Base-by-base conservation (phyloP, 2,888 invertebrate species). In the Entomobrya proxima region DNA sequence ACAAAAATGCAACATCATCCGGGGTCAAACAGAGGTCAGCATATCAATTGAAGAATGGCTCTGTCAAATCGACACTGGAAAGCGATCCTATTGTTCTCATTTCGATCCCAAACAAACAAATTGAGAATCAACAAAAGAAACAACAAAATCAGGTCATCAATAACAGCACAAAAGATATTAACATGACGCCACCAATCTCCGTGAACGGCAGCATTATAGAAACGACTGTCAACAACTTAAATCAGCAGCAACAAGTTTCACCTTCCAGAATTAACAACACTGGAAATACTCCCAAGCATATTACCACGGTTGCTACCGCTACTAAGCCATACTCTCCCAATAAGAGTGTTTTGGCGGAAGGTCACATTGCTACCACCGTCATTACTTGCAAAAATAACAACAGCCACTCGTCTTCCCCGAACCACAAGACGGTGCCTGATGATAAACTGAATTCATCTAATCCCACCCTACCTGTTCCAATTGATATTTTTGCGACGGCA, bases 21-120 rank as follows among this genome's bases (percentile, higher is more conserved):
- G 64, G n/a, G 18, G 64, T 9, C 64, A 64, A 64, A 18, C 64
- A 35, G 18, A 30, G 35, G 18, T 1, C 64, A 32, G 32, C 18
- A 11, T 76, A 52, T 50, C 76, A 77, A 44, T 30, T 77, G 7
- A 30, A 44, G 9, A 83, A 83, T 21, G 83, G 83, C 24, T 83
- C 83, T 15, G 69, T 83, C 35, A 83, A 83, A 21, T 83, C 83
- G 27, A 83, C 67, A 11, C 15, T 83, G 77, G 83, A 83, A 64
- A 83, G 83, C 24, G 83, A 83, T 24, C 83, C 83, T 2, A 67
- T 77, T 18, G 83, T 83, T n/a, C 76, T 83, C 13, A 76, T 76
- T 35, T 40, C 67, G 13, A 83, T 83, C 37, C 83, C 32, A 13
- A 77, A 32, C 21, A 37, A 77, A 35, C 58, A 77, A 50, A 61